Evolutionary conservation across 1,140 invertebrate species (phyloP).

Genomic region (Drosophila kohkoa): DNA sequence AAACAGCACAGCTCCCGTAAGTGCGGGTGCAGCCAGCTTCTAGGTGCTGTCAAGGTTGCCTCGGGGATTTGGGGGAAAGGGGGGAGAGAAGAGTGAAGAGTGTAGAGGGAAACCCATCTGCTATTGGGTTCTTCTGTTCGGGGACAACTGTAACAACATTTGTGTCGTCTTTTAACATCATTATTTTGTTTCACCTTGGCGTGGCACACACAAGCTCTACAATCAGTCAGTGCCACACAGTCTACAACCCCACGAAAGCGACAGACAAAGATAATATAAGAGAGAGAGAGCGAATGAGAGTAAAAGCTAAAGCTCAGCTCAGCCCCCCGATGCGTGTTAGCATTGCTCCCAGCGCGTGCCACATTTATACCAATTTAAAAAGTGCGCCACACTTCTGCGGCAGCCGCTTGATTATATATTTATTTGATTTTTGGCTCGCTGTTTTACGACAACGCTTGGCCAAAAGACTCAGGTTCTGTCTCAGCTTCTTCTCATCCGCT

Average conservation of each 20-base stretch:
- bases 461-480: neutral
- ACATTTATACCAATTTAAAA: conserved; percentile 80
- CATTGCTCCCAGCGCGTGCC: conserved; percentile 60
- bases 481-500: neutral
- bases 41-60: conserved; percentile 33
- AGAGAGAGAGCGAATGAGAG: neutral
- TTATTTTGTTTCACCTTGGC: conserved; percentile 54
- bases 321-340: conserved; percentile 1
- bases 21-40: conserved; percentile 45
- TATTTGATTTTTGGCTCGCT: conserved; percentile 72
- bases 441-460: conserved; percentile 32
- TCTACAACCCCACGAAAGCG: neutral
- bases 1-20: conserved; percentile 71
- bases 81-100: neutral
- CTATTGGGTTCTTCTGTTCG: conserved; percentile 9
- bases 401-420: conserved; percentile 77
- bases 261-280: neutral
- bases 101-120: neutral
- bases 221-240: conserved; percentile 43
- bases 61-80: too few relatives aligned
- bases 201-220: conserved; percentile 34
- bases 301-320: neutral
- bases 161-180: conserved; percentile 53
- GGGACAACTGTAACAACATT: conserved; percentile 41
- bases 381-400: conserved; percentile 68